Conservation (phyloP, 2,888 invertebrate genomes). For the Zaprionus bogoriensis region DNA sequence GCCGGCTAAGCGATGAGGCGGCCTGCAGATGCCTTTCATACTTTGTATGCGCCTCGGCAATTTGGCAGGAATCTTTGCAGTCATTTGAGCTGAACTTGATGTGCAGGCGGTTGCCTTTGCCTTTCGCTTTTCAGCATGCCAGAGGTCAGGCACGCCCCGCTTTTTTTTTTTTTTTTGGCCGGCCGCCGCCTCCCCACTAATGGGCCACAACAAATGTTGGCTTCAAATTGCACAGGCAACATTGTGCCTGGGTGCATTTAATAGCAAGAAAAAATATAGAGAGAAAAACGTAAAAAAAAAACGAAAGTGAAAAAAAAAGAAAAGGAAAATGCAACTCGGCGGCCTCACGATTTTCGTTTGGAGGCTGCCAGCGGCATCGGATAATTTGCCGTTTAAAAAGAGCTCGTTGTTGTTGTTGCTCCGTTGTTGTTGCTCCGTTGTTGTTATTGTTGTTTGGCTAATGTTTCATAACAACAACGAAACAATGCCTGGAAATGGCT, state of each 20-base stretch:
- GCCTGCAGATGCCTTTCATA: background rate
- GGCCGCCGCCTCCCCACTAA: slow-evolving; percentile 4
- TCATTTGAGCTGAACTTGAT: slow-evolving; percentile 20
- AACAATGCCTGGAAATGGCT: slow-evolving; percentile 78
- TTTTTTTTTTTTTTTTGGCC: background rate
- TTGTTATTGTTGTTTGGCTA: slow-evolving; percentile 53
- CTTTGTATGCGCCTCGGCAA: background rate
- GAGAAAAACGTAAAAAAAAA: slow-evolving; percentile 32
- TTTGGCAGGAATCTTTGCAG: background rate
- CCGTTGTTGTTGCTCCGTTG: slow-evolving; percentile 9
- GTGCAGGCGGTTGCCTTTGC: slow-evolving; percentile 22
- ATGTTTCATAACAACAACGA: slow-evolving; percentile 75
- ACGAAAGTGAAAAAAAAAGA: slow-evolving; percentile 38
- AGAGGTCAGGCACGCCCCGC: slow-evolving; percentile 59
- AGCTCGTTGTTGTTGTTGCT: slow-evolving; percentile 25
- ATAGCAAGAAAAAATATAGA: slow-evolving; percentile 31
- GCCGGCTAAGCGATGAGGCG: too few species aligned
- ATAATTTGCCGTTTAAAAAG: slow-evolving; percentile 53
- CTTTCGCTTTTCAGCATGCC: slow-evolving; percentile 63
- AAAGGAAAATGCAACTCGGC: slow-evolving; percentile 29
- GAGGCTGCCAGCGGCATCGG: slow-evolving; percentile 34
- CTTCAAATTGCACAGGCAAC: slow-evolving; percentile 51
- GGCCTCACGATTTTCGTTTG: slow-evolving; percentile 52
- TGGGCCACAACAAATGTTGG: slow-evolving; percentile 21
- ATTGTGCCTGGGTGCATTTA: slow-evolving; percentile 42